These are phyloP conservation scores for Ctenoplectra terminalis DNA, from an alignment of 1,140 invertebrate genomes.

Conservation along the genomic window DNA sequence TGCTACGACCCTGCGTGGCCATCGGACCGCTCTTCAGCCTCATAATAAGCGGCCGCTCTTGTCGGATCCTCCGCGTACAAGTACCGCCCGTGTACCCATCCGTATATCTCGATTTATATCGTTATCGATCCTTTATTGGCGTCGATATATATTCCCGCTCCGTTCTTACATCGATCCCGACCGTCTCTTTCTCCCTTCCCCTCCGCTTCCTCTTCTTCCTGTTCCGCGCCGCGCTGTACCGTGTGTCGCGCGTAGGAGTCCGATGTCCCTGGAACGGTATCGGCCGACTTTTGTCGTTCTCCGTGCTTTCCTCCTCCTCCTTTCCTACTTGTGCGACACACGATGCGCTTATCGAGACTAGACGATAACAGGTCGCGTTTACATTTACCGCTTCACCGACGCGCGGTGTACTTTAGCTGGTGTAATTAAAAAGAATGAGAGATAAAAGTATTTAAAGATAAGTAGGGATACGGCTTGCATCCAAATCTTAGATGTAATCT, in stretches of 20 bases:
- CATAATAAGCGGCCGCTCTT: conserved; percentile 79
- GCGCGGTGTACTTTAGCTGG: background rate
- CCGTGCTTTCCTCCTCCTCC: background rate
- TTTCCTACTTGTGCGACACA: conserved; percentile 9
- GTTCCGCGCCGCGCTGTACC: background rate
- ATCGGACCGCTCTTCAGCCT: conserved; percentile 72
- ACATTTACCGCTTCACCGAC: background rate
- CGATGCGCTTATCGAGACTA: conserved; percentile 34
- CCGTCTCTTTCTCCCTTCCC: conserved; percentile 17
- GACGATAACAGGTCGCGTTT: conserved; percentile 29
- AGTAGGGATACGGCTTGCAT: too few relatives aligned
- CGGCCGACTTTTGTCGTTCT: conserved; percentile 23
- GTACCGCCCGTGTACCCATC: conserved; percentile 80
- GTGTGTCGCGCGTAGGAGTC: conserved; percentile 63
- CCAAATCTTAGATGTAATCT: too few relatives aligned
- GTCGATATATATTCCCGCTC: conserved; percentile 75
- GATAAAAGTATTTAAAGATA: too few relatives aligned
- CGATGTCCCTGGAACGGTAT: conserved; percentile 67
- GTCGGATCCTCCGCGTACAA: conserved; percentile 78
- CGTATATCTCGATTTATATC: conserved; percentile 82
- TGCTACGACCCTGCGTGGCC: conserved; percentile 76
- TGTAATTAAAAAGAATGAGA: background rate
- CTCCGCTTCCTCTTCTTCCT: conserved; percentile 6
- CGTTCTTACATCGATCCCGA: conserved; percentile 61
- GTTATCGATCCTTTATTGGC: conserved; percentile 82